Percentiles rank a stretch among this genome's conserved stretches.
phyloP scores from a whole-genome alignment of 2,888 invertebrate genomes.

The Phymatocera aterrima region DNA sequence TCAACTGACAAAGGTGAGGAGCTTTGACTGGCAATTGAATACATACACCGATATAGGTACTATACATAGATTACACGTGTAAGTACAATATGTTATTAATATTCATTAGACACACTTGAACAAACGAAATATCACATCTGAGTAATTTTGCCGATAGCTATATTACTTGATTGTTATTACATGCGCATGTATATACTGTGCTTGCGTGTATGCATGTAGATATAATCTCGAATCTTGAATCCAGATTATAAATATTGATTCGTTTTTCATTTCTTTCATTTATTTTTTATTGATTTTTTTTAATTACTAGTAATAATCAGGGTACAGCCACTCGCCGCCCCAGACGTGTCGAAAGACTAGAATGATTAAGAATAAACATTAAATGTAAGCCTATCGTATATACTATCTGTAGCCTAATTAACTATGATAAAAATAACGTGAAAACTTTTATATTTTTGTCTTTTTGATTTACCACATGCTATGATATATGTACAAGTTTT shows the following conservation, averaged over 20 bases:
- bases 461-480: constrained; percentile 37
- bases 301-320: constrained; percentile 25
- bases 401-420: constrained; percentile 38
- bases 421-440: constrained; percentile 49
- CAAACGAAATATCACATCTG: constrained; percentile 39
- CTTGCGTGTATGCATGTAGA: background rate
- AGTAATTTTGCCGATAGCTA: constrained; percentile 33
- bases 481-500: constrained; percentile 35
- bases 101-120: constrained; percentile 43
- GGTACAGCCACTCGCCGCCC: constrained; percentile 62
- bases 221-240: constrained; percentile 6
- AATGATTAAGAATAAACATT: constrained; percentile 69
- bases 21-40: constrained; percentile 57
- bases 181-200: no score
- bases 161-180: constrained; percentile 35
- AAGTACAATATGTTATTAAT: no score
- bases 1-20: constrained; percentile 64
- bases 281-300: background rate
- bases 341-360: constrained; percentile 71
- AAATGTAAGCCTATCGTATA: constrained; percentile 49
- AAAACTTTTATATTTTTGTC: constrained; percentile 36
- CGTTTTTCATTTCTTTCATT: constrained; percentile 38
- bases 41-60: constrained; percentile 45
- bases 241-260: constrained; percentile 4
- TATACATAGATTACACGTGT: no score